phyloP scores from a whole-genome alignment of 2,797 vertebrate genomes.

The Serranus cabrilla region DNA sequence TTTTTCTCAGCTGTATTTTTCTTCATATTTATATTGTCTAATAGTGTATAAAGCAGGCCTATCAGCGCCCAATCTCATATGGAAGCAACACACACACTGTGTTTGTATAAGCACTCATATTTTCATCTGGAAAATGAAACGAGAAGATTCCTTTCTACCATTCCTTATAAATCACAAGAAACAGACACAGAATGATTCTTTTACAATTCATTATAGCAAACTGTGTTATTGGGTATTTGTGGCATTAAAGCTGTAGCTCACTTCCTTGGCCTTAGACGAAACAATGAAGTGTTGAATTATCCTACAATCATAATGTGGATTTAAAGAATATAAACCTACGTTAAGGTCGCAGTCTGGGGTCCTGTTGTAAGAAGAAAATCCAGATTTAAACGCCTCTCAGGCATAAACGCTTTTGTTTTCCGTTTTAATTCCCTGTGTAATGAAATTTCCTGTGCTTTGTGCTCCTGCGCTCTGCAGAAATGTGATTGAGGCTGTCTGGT shows the following conservation, averaged over 20 bases:
- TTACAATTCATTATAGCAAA: neutral
- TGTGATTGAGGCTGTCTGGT: conserved; percentile 53
- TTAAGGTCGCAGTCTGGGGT: neutral
- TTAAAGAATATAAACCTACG: neutral
- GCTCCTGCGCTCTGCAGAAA: conserved; percentile 3
- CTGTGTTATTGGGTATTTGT: accelerated
- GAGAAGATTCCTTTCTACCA: neutral
- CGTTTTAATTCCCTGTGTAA: conserved; percentile 8
- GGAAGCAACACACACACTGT: neutral
- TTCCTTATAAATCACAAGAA: neutral
- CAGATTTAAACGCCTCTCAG: neutral
- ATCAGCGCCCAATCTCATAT: neutral
- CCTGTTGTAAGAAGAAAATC: neutral
- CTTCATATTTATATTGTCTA: neutral
- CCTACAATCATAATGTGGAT: neutral
- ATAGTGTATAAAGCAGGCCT: too few relatives aligned
- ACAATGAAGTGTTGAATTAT: neutral
- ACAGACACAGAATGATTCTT: too few relatives aligned
- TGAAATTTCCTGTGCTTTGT: conserved; percentile 46
- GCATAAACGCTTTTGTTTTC: conserved; percentile 15
- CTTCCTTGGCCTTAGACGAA: neutral
- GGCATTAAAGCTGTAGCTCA: neutral
- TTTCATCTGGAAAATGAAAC: neutral
- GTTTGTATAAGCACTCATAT: neutral
- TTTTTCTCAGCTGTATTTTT: too few relatives aligned